Evolutionary conservation across 2,797 vertebrate genomes (phyloP), one percentile per base, ranked within the genome.

Genomic region (Esox lucius): DNA sequence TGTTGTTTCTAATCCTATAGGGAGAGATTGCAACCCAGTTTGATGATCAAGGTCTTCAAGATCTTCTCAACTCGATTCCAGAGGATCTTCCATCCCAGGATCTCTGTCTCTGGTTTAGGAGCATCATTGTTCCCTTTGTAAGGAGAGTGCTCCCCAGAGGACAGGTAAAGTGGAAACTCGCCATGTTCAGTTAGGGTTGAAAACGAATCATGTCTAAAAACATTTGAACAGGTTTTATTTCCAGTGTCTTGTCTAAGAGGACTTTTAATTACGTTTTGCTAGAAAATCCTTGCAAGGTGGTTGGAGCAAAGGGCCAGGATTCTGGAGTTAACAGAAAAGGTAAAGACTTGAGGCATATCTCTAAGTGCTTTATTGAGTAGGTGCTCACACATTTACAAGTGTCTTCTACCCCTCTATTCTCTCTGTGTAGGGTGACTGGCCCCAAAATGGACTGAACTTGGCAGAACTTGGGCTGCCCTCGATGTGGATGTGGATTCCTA

Each of bases 251-350:
- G 11, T 64, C 48, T 2, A 59, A 8, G 68, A 24, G 1, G 15
- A 76, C 42, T 19, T 75, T 6, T 61, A 28, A 51, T 12, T 84
- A 22, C 82, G 5, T 80, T 8, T 33, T 81, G 78, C 28, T 84
- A 99, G 97, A 96, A 90, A 93, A 92, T 93, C 78, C 83, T 99
- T 81, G 95, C 96, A 7, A 95, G 93, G 78, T 99, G 98, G 97
- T 89, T 99, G 42, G 97, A 99, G 76, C 95, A 96, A 83, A 91
- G 94, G 71, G 94, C 95, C 28, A 94, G 97, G 85, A 96, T 96
- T 81, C 92, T 99, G 77, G 98, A 99, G 87, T 83, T 99, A 80
- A 99, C 93, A 17, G 97, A 98, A 84, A 99, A 98, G 95, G 98
- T 98, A 92, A 90, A 35, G 15, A 35, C 31, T 65, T 31, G 5